phyloP scores from a whole-genome alignment of 2,113 vertebrate genomes.

The Pleuronectes platessa region DNA sequence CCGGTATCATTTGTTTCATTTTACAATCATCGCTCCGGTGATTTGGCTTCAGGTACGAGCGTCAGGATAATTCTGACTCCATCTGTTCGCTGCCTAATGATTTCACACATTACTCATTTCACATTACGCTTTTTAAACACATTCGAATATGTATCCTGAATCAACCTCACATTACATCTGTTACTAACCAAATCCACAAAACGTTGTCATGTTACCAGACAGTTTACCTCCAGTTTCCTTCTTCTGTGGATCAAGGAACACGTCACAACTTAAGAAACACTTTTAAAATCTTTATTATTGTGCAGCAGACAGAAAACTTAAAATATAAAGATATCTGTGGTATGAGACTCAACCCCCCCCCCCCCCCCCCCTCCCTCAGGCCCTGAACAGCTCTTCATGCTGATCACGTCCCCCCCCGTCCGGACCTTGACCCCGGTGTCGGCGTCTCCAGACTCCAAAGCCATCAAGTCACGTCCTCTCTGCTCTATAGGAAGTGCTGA shows the following conservation, averaged over 20 bases:
- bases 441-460: conserved; percentile 14
- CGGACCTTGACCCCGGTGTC: conserved; percentile 55
- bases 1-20: conserved; percentile 16
- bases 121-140: conserved; percentile 25
- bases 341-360: no score
- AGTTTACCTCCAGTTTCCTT: no score
- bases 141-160: conserved; percentile 6
- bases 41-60: neutral
- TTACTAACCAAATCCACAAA: neutral
- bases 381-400: conserved; percentile 10
- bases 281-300: neutral
- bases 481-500: conserved; percentile 53
- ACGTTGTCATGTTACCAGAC: no score
- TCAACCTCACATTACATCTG: neutral
- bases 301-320: neutral
- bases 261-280: neutral
- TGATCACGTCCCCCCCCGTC: conserved; percentile 20
- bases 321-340: no score
- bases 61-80: conserved; percentile 32
- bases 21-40: neutral
- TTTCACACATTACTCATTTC: conserved; percentile 17
- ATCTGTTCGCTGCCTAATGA: conserved; percentile 43
- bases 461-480: conserved; percentile 27
- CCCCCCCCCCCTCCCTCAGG: no score
- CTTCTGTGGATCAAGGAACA: neutral